These are phyloP conservation scores for Mythimna impura DNA, from an alignment of 2,888 invertebrate genomes.

Conservation along the genomic window DNA sequence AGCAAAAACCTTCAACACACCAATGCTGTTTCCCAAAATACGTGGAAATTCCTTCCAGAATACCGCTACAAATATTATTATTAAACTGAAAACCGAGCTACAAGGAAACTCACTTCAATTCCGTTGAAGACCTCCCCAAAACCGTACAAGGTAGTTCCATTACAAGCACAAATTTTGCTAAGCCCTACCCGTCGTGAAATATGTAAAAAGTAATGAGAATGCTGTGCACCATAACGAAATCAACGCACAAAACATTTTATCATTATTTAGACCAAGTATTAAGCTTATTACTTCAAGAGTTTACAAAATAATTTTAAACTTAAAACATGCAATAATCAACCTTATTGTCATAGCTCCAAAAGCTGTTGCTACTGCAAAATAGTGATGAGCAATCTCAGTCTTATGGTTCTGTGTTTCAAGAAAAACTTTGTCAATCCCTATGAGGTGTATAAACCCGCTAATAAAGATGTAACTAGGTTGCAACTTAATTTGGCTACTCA, in stretches of 20 bases:
- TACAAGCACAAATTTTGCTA: conserved; percentile 64
- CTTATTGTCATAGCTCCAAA: conserved; percentile 9
- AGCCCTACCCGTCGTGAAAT: conserved; percentile 60
- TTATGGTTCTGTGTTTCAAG: conserved; percentile 55
- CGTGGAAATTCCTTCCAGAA: conserved; percentile 40
- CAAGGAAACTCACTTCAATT: conserved; percentile 68
- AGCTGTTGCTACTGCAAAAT: conserved; percentile 27
- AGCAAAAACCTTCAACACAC: conserved; percentile 14
- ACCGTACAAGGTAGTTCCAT: conserved; percentile 66
- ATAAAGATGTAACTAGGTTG: conserved; percentile 63
- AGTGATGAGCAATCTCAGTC: conserved; percentile 54
- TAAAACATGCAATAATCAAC: conserved; percentile 51
- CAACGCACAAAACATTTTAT: conserved; percentile 73
- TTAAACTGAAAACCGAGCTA: conserved; percentile 62
- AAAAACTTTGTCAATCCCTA: conserved; percentile 65
- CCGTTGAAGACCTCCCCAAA: conserved; percentile 58
- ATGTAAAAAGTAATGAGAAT: conserved; percentile 73
- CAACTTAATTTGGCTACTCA: conserved; percentile 62
- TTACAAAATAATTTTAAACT: conserved; percentile 34
- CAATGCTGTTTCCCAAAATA: conserved; percentile 36
- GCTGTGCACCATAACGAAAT: conserved; percentile 68
- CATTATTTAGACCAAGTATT: conserved; percentile 72
- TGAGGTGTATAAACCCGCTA: conserved; percentile 58
- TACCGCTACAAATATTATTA: conserved; percentile 62
- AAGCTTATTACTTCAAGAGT: conserved; percentile 70